Conservation (phyloP, 1,140 invertebrate genomes). For the Holcopasites calliopsidis region DNA sequence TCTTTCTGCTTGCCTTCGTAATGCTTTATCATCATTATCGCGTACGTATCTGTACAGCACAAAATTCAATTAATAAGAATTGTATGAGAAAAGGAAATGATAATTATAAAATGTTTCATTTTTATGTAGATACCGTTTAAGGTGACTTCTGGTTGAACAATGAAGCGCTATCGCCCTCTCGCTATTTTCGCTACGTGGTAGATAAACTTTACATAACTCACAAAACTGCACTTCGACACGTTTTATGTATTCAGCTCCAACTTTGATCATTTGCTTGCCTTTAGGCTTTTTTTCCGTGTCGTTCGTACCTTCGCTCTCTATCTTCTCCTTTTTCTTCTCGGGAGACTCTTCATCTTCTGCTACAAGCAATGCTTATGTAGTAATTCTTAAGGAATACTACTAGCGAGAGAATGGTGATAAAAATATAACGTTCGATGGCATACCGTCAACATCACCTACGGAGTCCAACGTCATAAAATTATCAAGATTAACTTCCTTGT, state of each 20-base stretch:
- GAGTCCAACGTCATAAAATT: conserved; percentile 92
- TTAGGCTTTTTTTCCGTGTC: conserved; percentile 77
- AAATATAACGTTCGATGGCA: conserved; percentile 35
- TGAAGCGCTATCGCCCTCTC: conserved; percentile 84
- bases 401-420: background rate
- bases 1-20: conserved; percentile 84
- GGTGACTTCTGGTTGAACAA: conserved; percentile 85
- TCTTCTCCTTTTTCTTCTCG: conserved; percentile 80
- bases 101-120: background rate
- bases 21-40: conserved; percentile 86
- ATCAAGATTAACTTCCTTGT: conserved; percentile 88
- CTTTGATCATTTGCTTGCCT: conserved; percentile 85
- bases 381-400: background rate
- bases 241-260: conserved; percentile 88
- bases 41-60: conserved; percentile 81
- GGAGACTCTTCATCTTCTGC: conserved; percentile 84
- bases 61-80: background rate
- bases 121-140: conserved; percentile 79
- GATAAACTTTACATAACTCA: conserved; percentile 87
- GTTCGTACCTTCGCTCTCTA: conserved; percentile 74
- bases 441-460: conserved; percentile 90
- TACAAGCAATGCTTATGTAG: conserved; percentile 33
- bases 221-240: conserved; percentile 86
- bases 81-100: background rate
- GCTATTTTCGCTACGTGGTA: conserved; percentile 83